Conservation (phyloP, 1,140 invertebrate genomes). For the Trachymyrmex cornetzi region DNA sequence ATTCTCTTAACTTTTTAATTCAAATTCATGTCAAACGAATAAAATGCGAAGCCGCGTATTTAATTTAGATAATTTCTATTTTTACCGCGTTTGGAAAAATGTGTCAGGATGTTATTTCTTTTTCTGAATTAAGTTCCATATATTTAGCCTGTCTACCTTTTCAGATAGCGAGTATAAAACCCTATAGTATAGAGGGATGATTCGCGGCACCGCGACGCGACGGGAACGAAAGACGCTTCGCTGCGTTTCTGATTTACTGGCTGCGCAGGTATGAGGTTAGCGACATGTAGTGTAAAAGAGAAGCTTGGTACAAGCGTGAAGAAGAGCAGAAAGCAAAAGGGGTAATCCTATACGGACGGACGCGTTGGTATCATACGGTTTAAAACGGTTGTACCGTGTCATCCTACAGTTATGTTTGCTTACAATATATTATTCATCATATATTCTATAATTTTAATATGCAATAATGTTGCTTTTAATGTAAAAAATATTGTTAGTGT, state of each 20-base stretch:
- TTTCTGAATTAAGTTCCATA: slow-evolving; percentile 27
- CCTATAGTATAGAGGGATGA: slow-evolving; percentile 63
- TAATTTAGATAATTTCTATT: neutral
- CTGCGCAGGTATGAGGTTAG: slow-evolving; percentile 71
- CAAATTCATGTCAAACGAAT: neutral
- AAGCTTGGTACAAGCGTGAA: slow-evolving; percentile 43
- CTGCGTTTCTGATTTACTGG: slow-evolving; percentile 82
- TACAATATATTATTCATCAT: neutral
- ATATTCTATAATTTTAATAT: slow-evolving; percentile 22
- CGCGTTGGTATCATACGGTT: slow-evolving; percentile 26
- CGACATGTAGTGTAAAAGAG: slow-evolving; percentile 61
- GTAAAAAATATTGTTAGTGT: neutral
- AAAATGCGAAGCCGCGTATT: neutral
- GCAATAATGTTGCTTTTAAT: neutral
- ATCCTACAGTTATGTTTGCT: neutral
- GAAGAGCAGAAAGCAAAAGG: slow-evolving; percentile 52
- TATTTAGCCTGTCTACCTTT: slow-evolving; percentile 42
- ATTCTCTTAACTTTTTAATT: neutral
- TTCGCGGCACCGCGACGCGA: slow-evolving; percentile 62
- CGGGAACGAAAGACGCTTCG: slow-evolving; percentile 78
- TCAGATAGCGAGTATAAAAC: slow-evolving; percentile 41
- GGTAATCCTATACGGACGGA: slow-evolving; percentile 38
- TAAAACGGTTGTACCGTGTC: slow-evolving; percentile 31
- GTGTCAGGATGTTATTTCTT: slow-evolving; percentile 15
- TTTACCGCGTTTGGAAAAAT: slow-evolving; percentile 24